Evolutionary conservation across 2,113 vertebrate genomes (phyloP).

Genomic region (Limanda limanda): DNA sequence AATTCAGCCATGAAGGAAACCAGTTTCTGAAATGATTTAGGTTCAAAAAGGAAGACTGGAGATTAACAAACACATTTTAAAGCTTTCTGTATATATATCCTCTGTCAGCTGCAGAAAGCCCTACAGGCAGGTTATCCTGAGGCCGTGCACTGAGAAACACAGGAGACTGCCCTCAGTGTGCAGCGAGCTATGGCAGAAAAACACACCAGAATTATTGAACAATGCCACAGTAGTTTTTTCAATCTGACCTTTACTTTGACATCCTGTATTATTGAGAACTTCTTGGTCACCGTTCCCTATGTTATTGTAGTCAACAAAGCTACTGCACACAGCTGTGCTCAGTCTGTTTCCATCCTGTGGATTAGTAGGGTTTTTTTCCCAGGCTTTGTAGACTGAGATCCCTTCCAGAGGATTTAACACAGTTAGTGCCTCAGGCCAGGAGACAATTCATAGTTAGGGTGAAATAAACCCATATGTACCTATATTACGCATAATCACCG

Average conservation of each 20-base stretch:
- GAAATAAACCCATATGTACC: background rate
- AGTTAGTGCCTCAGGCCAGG: background rate
- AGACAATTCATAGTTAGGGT: background rate
- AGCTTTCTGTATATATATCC: background rate
- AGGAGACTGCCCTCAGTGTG: background rate
- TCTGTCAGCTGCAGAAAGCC: background rate
- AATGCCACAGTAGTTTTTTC: too few species aligned
- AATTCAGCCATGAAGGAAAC: constrained; percentile 86
- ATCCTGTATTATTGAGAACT: background rate
- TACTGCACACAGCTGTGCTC: background rate
- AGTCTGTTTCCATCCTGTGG: background rate
- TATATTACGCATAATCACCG: background rate
- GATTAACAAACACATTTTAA: background rate
- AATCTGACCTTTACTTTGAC: too few species aligned
- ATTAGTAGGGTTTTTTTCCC: background rate
- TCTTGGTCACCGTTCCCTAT: background rate
- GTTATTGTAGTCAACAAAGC: background rate
- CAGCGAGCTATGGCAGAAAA: too few species aligned
- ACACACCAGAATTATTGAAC: too few species aligned
- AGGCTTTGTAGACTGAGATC: background rate
- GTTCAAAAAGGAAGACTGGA: background rate
- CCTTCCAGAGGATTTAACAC: background rate
- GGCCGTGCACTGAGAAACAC: background rate
- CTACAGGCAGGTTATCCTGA: background rate
- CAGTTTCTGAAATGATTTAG: constrained; percentile 81